Conservation (phyloP, 1,140 invertebrate species). For the Tetraneura akinire region DNA sequence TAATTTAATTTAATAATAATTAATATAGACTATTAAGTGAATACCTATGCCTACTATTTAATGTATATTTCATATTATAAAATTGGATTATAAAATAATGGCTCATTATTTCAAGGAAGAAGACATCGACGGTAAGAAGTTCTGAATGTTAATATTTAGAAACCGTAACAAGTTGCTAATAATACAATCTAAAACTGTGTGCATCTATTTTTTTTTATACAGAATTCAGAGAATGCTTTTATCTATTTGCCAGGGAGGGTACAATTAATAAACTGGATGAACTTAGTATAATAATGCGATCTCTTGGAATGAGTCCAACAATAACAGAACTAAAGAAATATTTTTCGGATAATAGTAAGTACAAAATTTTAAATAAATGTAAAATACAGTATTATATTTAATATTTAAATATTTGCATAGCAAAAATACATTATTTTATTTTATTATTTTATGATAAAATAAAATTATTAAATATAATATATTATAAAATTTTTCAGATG, state of each 20-base stretch:
- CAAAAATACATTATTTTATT: too few species aligned
- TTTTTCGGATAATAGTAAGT: slow-evolving; percentile 75
- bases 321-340: slow-evolving; percentile 85
- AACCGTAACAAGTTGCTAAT: background rate
- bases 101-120: slow-evolving; percentile 81
- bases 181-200: background rate
- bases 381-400: too few species aligned
- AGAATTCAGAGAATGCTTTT: slow-evolving; percentile 95
- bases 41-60: too few species aligned
- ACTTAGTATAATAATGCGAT: slow-evolving; percentile 90
- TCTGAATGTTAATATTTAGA: slow-evolving; percentile 12
- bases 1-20: too few species aligned
- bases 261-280: slow-evolving; percentile 86
- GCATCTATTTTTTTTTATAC: slow-evolving; percentile 57
- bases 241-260: slow-evolving; percentile 84
- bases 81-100: slow-evolving; percentile 55
- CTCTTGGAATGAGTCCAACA: slow-evolving; percentile 88
- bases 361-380: too few species aligned
- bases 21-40: too few species aligned
- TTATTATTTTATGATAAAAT: too few species aligned
- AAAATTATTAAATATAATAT: too few species aligned
- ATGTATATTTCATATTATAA: too few species aligned
- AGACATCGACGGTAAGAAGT: slow-evolving; percentile 75
- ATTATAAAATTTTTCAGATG: slow-evolving; percentile 63
- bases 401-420: too few species aligned